phyloP scores from a whole-genome alignment of 2,888 invertebrate species.

The Hemithea aestivaria region DNA sequence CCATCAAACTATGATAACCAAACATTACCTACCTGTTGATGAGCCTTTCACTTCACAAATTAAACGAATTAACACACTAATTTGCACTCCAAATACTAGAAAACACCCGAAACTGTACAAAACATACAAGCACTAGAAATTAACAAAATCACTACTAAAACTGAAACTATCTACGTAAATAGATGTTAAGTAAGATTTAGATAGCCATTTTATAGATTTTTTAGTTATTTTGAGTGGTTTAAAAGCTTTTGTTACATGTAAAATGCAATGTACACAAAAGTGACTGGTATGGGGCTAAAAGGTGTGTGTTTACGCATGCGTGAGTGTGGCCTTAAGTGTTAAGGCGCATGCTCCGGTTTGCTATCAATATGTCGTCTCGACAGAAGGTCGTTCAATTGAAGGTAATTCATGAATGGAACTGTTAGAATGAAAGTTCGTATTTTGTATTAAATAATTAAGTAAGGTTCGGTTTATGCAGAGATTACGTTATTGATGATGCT shows the following conservation, averaged over 20 bases:
- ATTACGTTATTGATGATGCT: too few species aligned
- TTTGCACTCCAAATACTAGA: constrained; percentile 9
- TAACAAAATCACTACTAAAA: constrained; percentile 32
- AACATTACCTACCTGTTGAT: constrained; percentile 64
- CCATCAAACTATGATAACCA: constrained; percentile 37
- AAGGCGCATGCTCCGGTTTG: constrained; percentile 51
- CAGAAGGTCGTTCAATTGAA: constrained; percentile 63
- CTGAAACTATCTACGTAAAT: constrained; percentile 35
- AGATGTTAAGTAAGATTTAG: constrained; percentile 25
- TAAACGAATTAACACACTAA: constrained; percentile 15
- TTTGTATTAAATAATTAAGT: constrained; percentile 19
- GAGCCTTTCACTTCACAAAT: constrained; percentile 36
- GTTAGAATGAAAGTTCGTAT: constrained; percentile 23
- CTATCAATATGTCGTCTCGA: constrained; percentile 63
- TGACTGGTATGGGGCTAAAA: constrained; percentile 4
- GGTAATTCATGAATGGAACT: constrained; percentile 60
- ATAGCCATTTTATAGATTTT: constrained; percentile 39
- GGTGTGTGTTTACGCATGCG: constrained; percentile 40
- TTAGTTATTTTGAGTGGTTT: constrained; percentile 55
- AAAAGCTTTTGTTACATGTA: constrained; percentile 53
- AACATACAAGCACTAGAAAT: constrained; percentile 14
- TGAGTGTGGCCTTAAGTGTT: constrained; percentile 6
- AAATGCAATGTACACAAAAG: constrained; percentile 58
- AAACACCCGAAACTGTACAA: constrained; percentile 12
- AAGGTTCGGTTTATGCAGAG: neutral